phyloP scores from a whole-genome alignment of 92 coral and sea anemone genomes.

The Epizoanthus ramosus region DNA sequence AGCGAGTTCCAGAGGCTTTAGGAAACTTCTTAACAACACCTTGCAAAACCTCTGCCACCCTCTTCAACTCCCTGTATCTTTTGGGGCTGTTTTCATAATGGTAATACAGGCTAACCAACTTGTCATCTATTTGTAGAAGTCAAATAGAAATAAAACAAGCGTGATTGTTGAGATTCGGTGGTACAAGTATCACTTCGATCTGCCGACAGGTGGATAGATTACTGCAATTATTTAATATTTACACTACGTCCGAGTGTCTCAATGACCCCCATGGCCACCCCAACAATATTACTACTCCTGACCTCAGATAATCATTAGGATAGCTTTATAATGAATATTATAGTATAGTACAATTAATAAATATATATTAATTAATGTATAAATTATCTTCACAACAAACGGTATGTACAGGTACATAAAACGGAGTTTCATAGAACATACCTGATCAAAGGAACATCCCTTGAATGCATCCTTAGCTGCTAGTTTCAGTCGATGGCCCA shows the following conservation, averaged over 20 bases:
- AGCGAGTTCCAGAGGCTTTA: slow-evolving; percentile 30
- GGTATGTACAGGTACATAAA: no score
- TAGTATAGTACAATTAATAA: no score
- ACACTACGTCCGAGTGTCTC: no score
- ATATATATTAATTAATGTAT: no score
- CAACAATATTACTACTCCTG: no score
- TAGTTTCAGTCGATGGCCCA: slow-evolving; percentile 22
- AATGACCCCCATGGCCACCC: no score
- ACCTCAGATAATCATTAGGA: no score
- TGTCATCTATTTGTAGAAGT: slow-evolving; percentile 21
- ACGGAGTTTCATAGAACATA: neutral
- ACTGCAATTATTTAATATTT: no score
- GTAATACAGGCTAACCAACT: slow-evolving; percentile 22
- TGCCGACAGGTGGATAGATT: no score
- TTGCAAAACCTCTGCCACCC: slow-evolving; percentile 18
- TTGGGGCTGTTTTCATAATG: slow-evolving; percentile 34
- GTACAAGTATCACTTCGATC: neutral
- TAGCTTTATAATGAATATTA: no score
- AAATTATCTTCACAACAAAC: no score
- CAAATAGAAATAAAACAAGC: neutral
- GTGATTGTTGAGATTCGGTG: neutral
- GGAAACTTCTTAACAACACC: slow-evolving; percentile 28
- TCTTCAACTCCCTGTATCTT: slow-evolving; percentile 23
- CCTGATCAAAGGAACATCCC: slow-evolving; percentile 32
- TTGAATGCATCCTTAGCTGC: slow-evolving; percentile 36